Conservation (phyloP, 1,140 invertebrate species). For the Sycophila sp. region DNA sequence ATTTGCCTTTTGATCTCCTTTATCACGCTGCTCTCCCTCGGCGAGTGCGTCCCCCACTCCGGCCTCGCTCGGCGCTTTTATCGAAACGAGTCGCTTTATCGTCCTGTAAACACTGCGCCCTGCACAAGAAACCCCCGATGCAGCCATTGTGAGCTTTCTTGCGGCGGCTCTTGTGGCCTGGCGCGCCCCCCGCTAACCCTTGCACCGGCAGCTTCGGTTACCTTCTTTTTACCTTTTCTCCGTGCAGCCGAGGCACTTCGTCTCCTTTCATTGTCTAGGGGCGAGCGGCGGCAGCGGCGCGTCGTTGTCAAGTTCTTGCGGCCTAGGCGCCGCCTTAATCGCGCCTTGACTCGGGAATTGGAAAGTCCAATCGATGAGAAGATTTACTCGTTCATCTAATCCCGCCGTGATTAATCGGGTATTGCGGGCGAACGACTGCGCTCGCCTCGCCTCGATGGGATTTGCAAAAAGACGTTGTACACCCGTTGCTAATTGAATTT, state of each 20-base stretch:
- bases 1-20: not conserved
- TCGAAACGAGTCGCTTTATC: not conserved
- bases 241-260: not conserved
- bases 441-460: too few species aligned
- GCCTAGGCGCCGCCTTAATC: not conserved
- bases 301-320: not conserved
- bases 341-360: too few species aligned
- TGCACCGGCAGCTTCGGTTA: too few species aligned
- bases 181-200: not conserved
- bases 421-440: too few species aligned
- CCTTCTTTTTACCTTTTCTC: not conserved
- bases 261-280: not conserved
- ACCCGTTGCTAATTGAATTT: too few species aligned
- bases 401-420: not conserved
- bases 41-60: not conserved
- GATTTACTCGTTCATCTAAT: not conserved
- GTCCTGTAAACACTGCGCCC: not conserved
- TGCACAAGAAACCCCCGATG: not conserved
- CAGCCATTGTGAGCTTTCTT: constrained; percentile 1
- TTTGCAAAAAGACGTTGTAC: too few species aligned
- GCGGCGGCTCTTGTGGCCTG: not conserved
- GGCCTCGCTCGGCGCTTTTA: not conserved
- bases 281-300: not conserved
- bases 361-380: not conserved
- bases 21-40: not conserved